Evolutionary conservation across 2,888 invertebrate genomes (phyloP), one percentile per base, ranked within the genome.

Genomic region (Helleia helle): DNA sequence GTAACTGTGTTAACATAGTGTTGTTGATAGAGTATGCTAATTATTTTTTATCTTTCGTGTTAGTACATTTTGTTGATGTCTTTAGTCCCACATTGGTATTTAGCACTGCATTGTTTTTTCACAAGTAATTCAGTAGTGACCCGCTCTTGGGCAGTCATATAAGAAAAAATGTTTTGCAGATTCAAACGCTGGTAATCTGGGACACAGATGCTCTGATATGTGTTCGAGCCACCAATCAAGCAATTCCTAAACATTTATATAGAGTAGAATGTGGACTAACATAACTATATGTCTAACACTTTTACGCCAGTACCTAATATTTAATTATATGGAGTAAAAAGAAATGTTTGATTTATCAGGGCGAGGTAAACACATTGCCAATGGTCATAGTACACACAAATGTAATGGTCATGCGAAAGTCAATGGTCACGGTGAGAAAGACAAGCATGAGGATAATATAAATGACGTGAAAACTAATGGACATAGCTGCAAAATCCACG

Each of bases 271-370:
- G 40, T 52, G 58, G 52, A 57, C 48, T 56, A 52, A 53, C 48
- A 46, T 51, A 54, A 50, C 53, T 52, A 42, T 48, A 55, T 56
- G 58, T 65, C 60, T 68, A 70, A 72, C 71, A 72, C 69, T 68
- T 70, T 76, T 76, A 58, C 76, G 76, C 76, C 79, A 77, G 68
- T 73, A 62, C 55, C 51, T 49, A 50, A 52, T 51, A 51, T 51
- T 60, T 53, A 50, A 17, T 47, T 45, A 26, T 50, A 50, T 51
- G 64, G 62, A 63, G 66, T 67, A 67, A 63, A 66, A 59, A 49
- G 58, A 54, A 56, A 51, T 40, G 71, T 75, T 76, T 73, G 59
- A 51, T 76, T 72, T 65, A 69, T 72, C 73, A 83, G 83, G 81
- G 55, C 73, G 70, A 54, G 60, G 58, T 65, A 77, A 55, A 44